These are phyloP conservation scores for Hybos culiciformis DNA, from an alignment of 2,888 invertebrate genomes.

Conservation along the genomic window DNA sequence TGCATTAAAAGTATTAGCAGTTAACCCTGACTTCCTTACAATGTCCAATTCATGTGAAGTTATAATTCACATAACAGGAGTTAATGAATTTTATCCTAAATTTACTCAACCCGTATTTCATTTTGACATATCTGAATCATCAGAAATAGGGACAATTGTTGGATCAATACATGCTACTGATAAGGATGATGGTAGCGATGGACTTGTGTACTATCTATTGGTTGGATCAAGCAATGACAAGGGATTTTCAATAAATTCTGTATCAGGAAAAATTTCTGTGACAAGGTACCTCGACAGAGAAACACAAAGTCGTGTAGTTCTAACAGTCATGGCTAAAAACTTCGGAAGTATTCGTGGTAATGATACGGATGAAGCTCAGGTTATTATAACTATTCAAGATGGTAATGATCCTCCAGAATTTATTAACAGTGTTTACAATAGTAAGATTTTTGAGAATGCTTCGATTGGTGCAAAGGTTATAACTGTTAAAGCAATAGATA, in stretches of 20 bases:
- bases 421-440: conserved; percentile 60
- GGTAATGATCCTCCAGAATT: conserved; percentile 95
- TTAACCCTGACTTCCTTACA: conserved; percentile 72
- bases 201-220: conserved; percentile 79
- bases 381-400: conserved; percentile 85
- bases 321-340: conserved; percentile 90
- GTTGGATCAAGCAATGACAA: conserved; percentile 86
- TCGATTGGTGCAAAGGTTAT: conserved; percentile 57
- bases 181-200: conserved; percentile 77
- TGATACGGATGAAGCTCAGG: conserved; percentile 89
- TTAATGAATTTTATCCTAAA: conserved; percentile 79
- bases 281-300: conserved; percentile 71
- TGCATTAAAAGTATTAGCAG: conserved; percentile 61
- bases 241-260: conserved; percentile 74
- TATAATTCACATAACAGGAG: conserved; percentile 62
- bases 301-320: conserved; percentile 74
- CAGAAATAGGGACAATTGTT: conserved; percentile 69
- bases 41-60: conserved; percentile 65
- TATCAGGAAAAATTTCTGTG: conserved; percentile 72
- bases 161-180: conserved; percentile 80
- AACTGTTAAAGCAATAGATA: conserved; percentile 75
- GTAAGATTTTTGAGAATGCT: conserved; percentile 69
- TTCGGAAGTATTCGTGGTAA: conserved; percentile 86
- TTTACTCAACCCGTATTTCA: conserved; percentile 83
- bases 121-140: conserved; percentile 85